Base-by-base conservation (phyloP, 2,888 invertebrate species). In the Psylliodes chrysocephalus region DNA sequence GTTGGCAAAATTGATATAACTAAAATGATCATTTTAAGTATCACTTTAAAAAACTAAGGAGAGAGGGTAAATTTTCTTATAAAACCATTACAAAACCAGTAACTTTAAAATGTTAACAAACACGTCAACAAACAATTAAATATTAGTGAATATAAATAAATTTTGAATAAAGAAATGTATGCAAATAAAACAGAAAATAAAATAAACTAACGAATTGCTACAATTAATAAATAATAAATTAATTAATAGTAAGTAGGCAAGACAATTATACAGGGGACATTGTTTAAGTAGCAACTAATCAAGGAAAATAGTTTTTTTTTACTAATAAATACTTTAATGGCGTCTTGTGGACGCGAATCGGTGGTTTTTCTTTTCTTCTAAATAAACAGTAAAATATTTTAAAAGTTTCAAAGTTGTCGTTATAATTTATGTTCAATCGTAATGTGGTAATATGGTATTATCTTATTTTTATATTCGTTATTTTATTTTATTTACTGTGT, bases 241-340 rank as follows among this genome's bases (percentile, higher is more conserved):
- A 46, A 46, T 12, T 4, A 22, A 22, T 22, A 46, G 14, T 12
- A 22, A 22, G 6, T 22, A 46, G 14, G 12, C 12, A 46, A 5
- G 46, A 46, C 10, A 44, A 46, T 46, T 46, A 17, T 22, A 46
- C 46, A 22, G 46, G 22, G 14, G 2, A 22, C 22, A 22, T 46
- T 22, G 22, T 44, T 19, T 46, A 46, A 46, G 46, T 46, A 4
- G 22, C 19, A 19, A 46, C 10, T 46, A 19, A 8, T 46, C 12
- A 46, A 46, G 46, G 46, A 17, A 46, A 46, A 46, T 46, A 19
- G 46, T 22, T 46, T 46, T 10, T 40, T 40, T 44, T 46, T 46
- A 35, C 14, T 14, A 14, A 22, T 46, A 12, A 22, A 46, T 22
- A 25, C 4, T 35, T 14, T 12, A 8, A 10, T 14, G 14, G 14